These are phyloP conservation scores for Eupleurogrammus muticus DNA, from an alignment of 2,797 vertebrate genomes.

Conservation along the genomic window DNA sequence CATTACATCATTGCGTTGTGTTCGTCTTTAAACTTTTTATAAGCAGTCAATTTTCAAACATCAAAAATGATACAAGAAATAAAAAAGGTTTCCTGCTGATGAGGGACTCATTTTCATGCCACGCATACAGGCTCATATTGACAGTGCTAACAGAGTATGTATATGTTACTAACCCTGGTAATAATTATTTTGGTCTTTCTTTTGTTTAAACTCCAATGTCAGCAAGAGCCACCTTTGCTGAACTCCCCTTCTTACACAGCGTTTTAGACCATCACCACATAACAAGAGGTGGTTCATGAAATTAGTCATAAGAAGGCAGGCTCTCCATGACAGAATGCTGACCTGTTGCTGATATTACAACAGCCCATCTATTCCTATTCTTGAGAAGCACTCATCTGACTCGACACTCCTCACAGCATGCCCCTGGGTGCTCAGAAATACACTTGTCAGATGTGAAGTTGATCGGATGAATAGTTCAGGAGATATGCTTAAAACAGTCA, in stretches of 20 bases:
- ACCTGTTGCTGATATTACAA: background rate
- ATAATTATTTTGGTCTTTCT: too few relatives aligned
- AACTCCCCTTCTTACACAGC: background rate
- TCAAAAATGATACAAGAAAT: conserved; percentile 2
- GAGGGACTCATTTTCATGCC: background rate
- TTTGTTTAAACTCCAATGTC: background rate
- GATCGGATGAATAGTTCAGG: too few relatives aligned
- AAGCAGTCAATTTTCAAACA: background rate
- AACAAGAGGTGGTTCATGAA: background rate
- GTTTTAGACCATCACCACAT: background rate
- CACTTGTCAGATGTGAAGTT: too few relatives aligned
- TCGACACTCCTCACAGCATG: too few relatives aligned
- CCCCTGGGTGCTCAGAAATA: too few relatives aligned
- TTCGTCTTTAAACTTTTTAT: background rate
- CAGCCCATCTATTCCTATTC: background rate
- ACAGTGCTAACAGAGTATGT: too few relatives aligned
- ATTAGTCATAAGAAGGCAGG: background rate
- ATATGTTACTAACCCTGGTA: background rate
- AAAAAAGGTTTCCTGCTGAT: background rate
- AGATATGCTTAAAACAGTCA: too few relatives aligned
- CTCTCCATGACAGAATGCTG: background rate
- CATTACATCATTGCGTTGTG: background rate
- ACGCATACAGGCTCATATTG: background rate
- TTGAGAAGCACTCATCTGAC: too few relatives aligned
- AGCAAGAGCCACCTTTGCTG: too few relatives aligned